Evolutionary conservation across 2,888 invertebrate genomes (phyloP).

Genomic region (Halocaridina rubra): DNA sequence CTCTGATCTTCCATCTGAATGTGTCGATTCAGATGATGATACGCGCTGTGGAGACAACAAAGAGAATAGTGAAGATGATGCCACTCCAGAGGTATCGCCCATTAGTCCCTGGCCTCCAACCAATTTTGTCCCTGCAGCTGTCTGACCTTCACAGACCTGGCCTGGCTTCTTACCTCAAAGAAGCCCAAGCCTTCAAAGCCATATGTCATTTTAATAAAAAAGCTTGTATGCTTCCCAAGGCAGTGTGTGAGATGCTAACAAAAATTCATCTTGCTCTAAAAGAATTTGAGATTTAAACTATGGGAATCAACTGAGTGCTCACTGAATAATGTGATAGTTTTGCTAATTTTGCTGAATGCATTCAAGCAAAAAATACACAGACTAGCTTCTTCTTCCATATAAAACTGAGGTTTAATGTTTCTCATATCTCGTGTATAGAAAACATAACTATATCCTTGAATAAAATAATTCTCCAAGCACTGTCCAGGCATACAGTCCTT

Average conservation of each 20-base stretch:
- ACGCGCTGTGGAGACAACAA: not conserved
- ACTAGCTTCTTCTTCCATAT: not conserved
- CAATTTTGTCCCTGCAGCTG: not conserved
- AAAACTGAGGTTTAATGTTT: not conserved
- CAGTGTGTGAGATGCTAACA: not conserved
- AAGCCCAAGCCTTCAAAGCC: not conserved
- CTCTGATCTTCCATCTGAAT: slow-evolving; percentile 50
- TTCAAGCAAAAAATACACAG: not conserved
- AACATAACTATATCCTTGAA: not conserved
- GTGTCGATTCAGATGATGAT: slow-evolving; percentile 49
- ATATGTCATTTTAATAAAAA: not conserved
- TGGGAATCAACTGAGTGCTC: not conserved
- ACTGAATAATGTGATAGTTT: slow-evolving; percentile 16
- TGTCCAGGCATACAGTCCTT: not conserved
- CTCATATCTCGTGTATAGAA: not conserved
- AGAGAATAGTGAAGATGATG: not conserved
- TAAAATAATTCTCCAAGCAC: not conserved
- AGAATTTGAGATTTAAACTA: too few relatives aligned
- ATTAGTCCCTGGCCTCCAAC: not conserved
- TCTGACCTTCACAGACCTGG: slow-evolving; percentile 27
- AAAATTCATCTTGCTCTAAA: not conserved
- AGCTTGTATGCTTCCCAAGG: not conserved
- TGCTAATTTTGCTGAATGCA: not conserved
- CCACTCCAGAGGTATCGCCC: not conserved
- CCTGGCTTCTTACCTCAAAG: not conserved